These are phyloP conservation scores for Caranx ignobilis DNA, from an alignment of 2,113 vertebrate species.

Conservation along the genomic window DNA sequence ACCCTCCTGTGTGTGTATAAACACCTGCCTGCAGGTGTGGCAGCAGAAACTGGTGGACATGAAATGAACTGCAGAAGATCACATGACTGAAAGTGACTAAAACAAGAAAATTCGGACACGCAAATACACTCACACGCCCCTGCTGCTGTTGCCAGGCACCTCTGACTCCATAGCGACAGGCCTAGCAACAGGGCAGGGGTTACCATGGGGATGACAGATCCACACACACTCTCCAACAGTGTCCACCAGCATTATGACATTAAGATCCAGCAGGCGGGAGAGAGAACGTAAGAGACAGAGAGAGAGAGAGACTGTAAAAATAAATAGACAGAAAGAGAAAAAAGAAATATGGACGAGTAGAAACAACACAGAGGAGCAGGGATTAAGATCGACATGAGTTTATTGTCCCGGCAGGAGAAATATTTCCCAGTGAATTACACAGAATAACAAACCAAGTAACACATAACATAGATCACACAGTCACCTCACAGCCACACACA, in stretches of 20 bases:
- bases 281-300: not conserved
- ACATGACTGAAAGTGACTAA: too few relatives aligned
- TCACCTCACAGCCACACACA: not conserved
- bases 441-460: too few relatives aligned
- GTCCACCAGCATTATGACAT: conserved; percentile 33
- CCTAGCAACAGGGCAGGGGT: conserved; percentile 25
- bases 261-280: conserved; percentile 7
- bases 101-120: not conserved
- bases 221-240: conserved; percentile 15
- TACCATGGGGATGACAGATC: conserved; percentile 48
- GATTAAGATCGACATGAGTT: conserved; percentile 4
- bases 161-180: conserved; percentile 49
- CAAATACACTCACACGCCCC: not conserved
- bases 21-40: too few relatives aligned
- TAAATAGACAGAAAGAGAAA: not conserved
- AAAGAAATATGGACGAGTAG: not conserved
- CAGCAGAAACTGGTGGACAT: not conserved
- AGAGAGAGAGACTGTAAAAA: too few relatives aligned
- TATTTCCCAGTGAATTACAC: conserved; percentile 6
- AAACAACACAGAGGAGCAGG: not conserved
- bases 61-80: not conserved
- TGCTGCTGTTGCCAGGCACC: conserved; percentile 38
- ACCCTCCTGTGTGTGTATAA: too few relatives aligned
- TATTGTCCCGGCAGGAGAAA: conserved; percentile 2
- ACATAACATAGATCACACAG: not conserved